Evolutionary conservation across 2,113 vertebrate genomes (phyloP).

Genomic region (Chaenocephalus aceratus): DNA sequence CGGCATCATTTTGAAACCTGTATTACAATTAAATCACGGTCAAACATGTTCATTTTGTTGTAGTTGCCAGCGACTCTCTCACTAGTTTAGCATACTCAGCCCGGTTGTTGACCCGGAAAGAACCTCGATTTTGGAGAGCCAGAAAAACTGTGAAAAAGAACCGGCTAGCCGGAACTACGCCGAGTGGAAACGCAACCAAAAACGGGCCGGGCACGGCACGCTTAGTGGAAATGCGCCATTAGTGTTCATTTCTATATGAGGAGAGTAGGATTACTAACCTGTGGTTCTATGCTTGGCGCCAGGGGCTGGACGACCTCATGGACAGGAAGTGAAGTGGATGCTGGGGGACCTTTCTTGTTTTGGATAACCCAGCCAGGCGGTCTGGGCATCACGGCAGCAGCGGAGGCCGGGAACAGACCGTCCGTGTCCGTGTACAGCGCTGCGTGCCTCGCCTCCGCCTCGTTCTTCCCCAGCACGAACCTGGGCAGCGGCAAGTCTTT

Average conservation of each 20-base stretch:
- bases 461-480: slow-evolving; percentile 94
- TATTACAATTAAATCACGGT: too few relatives aligned
- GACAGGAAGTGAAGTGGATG: slow-evolving; percentile 82
- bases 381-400: slow-evolving; percentile 92
- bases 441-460: slow-evolving; percentile 91
- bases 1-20: too few relatives aligned
- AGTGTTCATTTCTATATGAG: neutral
- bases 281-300: slow-evolving; percentile 86
- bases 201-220: too few relatives aligned
- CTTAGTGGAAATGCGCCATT: too few relatives aligned
- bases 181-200: too few relatives aligned
- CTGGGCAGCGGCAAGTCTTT: slow-evolving; percentile 95
- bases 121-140: too few relatives aligned
- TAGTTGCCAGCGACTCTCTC: too few relatives aligned
- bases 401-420: slow-evolving; percentile 90
- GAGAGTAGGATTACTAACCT: slow-evolving; percentile 80
- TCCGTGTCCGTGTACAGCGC: slow-evolving; percentile 93
- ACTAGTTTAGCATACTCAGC: too few relatives aligned
- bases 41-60: too few relatives aligned
- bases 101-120: too few relatives aligned
- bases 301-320: slow-evolving; percentile 92
- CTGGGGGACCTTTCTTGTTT: slow-evolving; percentile 88
- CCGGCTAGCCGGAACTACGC: too few relatives aligned
- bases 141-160: too few relatives aligned
- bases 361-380: slow-evolving; percentile 92